phyloP scores from a whole-genome alignment of 2,797 vertebrate genomes.

The Ctenopoma multispine region DNA sequence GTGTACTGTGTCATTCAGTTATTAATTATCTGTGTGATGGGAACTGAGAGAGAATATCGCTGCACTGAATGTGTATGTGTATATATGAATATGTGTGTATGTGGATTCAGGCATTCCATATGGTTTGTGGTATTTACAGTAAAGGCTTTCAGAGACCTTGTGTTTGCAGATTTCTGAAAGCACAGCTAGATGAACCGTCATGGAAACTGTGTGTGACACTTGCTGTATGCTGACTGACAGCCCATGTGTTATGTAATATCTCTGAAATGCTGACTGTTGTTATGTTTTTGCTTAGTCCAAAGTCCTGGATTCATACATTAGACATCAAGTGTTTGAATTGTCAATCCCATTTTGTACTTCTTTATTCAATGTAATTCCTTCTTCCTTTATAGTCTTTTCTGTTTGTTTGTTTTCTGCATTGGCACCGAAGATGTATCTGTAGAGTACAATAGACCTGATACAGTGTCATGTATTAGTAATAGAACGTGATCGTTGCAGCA shows the following conservation, averaged over 20 bases:
- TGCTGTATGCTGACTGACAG: conserved; percentile 37
- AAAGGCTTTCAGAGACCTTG: conserved; percentile 15
- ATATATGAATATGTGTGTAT: neutral
- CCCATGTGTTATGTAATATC: conserved; percentile 44
- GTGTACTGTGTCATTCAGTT: neutral
- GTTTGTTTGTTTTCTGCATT: too few species aligned
- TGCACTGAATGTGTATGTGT: too few species aligned
- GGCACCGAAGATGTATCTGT: too few species aligned
- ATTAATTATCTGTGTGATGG: conserved; percentile 6
- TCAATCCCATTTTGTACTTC: neutral
- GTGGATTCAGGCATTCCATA: neutral
- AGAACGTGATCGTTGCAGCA: neutral
- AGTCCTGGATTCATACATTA: conserved; percentile 37
- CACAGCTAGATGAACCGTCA: conserved; percentile 33
- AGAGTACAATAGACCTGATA: too few species aligned
- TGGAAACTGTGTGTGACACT: conserved; percentile 42
- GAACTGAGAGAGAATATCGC: neutral
- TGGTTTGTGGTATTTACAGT: conserved; percentile 11
- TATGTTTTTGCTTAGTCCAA: conserved; percentile 23
- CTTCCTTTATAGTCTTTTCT: neutral
- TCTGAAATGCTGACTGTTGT: conserved; percentile 45
- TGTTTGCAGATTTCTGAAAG: conserved; percentile 23
- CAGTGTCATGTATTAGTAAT: neutral
- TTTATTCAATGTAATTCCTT: neutral
- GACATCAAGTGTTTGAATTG: conserved; percentile 19